These are phyloP conservation scores for Pristionchus pacificus DNA, from an alignment of 1,140 invertebrate genomes.

Conservation along the genomic window DNA sequence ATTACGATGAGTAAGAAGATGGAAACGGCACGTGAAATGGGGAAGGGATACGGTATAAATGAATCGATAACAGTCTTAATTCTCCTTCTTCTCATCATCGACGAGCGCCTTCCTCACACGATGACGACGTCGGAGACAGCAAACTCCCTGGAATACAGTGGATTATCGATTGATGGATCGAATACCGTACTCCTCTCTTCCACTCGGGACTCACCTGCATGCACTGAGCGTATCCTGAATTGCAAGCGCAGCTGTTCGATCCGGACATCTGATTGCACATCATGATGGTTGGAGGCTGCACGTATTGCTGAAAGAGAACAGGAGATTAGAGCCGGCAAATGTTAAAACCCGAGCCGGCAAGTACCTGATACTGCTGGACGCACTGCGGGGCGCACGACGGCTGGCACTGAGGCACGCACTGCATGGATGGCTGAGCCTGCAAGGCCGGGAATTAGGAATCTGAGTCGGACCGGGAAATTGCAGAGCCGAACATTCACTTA, in stretches of 20 bases:
- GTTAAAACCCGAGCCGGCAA: not conserved
- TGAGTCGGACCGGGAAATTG: no score
- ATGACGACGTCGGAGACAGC: slow-evolving; percentile 41
- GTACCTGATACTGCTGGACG: not conserved
- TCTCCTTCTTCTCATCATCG: no score
- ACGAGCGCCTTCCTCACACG: slow-evolving; percentile 3
- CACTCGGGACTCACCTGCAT: slow-evolving; percentile 11
- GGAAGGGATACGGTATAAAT: no score
- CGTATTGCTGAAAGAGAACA: slow-evolving; percentile 6
- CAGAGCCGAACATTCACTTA: no score
- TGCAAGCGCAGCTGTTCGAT: slow-evolving; percentile 33
- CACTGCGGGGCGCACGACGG: not conserved
- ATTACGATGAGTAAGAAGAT: no score
- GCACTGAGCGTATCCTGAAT: slow-evolving; percentile 41
- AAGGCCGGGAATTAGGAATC: no score
- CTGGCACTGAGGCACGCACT: not conserved
- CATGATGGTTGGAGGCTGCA: slow-evolving; percentile 38
- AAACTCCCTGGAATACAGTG: slow-evolving; percentile 35
- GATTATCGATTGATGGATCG: not conserved
- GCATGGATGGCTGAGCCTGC: not conserved
- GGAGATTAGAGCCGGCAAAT: not conserved
- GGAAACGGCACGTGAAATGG: no score
- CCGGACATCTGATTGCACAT: slow-evolving; percentile 36
- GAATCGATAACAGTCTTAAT: no score
- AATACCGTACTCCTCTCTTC: no score